phyloP scores from a whole-genome alignment of 2,797 vertebrate genomes.

The Scolopax rusticola region DNA sequence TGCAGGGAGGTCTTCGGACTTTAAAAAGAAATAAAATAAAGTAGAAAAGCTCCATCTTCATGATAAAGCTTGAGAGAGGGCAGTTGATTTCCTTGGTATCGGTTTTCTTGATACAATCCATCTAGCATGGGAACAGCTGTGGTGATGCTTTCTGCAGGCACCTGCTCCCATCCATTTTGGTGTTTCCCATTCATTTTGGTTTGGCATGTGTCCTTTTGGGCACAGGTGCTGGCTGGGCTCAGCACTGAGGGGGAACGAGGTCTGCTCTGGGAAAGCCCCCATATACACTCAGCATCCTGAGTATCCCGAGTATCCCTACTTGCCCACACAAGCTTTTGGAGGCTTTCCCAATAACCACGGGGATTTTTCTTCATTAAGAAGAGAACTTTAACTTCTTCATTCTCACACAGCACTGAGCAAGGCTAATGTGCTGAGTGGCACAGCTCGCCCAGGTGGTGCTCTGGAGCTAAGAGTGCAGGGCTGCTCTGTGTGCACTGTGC shows the following conservation, averaged over 20 bases:
- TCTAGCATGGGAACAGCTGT: neutral
- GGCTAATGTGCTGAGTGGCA: rapidly evolving
- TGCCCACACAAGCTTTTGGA: neutral
- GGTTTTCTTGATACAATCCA: neutral
- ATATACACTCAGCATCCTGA: neutral
- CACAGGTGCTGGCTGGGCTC: neutral
- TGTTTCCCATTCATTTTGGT: neutral
- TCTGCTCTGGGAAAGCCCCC: neutral
- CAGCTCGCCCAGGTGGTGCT: neutral
- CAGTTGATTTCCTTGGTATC: neutral
- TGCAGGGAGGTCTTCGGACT: neutral
- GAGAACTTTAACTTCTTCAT: neutral
- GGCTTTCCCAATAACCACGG: neutral
- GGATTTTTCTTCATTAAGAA: neutral
- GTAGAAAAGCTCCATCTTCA: neutral
- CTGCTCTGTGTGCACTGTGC: neutral
- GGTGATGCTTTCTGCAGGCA: neutral
- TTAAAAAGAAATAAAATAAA: neutral
- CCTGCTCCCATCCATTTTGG: neutral
- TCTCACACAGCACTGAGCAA: neutral
- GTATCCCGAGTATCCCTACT: neutral
- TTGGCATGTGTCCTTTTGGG: neutral
- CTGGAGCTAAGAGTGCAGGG: neutral
- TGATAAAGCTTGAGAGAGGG: neutral
- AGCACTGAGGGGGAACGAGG: neutral